These are phyloP conservation scores for Carcharodon carcharias DNA, from an alignment of 2,797 vertebrate genomes.

Conservation along the genomic window DNA sequence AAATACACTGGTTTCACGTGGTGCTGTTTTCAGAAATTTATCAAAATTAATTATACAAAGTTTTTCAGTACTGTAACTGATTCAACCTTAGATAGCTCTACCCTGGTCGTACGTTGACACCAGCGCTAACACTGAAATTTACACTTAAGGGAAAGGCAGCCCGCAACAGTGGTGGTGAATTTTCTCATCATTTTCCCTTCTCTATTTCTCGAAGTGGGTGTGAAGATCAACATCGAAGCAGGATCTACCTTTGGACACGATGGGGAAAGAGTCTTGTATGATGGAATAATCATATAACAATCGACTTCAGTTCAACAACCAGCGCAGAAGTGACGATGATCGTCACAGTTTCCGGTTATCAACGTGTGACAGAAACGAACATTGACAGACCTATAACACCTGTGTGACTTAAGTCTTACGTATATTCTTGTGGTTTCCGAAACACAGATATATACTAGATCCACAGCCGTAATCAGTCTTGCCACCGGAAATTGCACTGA, in stretches of 20 bases:
- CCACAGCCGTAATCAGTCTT: not conserved
- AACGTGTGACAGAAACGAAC: not conserved
- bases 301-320: not conserved
- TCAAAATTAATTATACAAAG: not conserved
- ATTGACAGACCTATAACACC: too few species aligned
- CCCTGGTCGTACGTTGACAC: not conserved
- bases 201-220: not conserved
- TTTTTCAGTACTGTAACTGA: constrained; percentile 4
- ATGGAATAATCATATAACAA: not conserved
- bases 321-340: not conserved
- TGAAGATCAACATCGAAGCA: not conserved
- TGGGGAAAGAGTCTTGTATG: not conserved
- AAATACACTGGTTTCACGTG: constrained; percentile 20
- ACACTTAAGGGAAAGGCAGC: not conserved
- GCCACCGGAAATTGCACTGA: not conserved
- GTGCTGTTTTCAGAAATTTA: not conserved
- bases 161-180: not conserved
- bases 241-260: not conserved
- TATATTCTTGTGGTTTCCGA: not conserved
- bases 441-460: not conserved
- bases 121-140: not conserved
- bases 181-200: not conserved
- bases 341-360: not conserved
- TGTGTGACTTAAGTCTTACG: not conserved
- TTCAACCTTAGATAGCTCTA: not conserved